Percentiles rank a stretch among this genome's conserved stretches.
phyloP scores from a whole-genome alignment of 2,797 vertebrate species.

The Tapera naevia region DNA sequence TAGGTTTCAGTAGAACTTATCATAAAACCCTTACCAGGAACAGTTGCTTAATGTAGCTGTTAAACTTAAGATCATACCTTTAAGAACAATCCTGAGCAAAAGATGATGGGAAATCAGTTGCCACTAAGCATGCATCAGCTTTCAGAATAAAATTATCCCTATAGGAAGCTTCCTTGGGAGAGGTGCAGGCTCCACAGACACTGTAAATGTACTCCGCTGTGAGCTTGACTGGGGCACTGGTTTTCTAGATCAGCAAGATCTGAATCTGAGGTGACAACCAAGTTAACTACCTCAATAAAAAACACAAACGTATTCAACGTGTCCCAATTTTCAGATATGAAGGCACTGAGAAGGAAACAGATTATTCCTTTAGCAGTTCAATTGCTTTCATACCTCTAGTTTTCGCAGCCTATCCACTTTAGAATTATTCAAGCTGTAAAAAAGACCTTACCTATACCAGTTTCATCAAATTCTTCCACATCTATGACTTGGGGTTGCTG shows the following conservation, averaged over 20 bases:
- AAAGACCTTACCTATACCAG: conserved; percentile 85
- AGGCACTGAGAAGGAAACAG: background rate
- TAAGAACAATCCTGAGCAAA: background rate
- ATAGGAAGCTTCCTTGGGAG: background rate
- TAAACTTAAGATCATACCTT: background rate
- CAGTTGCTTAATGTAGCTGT: background rate
- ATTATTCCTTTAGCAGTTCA: background rate
- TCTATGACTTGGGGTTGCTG: conserved; percentile 82
- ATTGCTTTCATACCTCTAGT: background rate
- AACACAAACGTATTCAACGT: background rate
- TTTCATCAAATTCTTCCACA: conserved; percentile 86
- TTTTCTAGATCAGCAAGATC: background rate
- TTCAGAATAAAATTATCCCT: background rate
- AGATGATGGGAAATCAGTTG: background rate
- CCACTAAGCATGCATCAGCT: background rate
- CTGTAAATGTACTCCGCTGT: background rate
- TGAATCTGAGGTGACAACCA: background rate
- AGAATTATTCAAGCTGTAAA: background rate
- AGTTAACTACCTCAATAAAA: background rate
- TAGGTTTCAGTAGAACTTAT: background rate
- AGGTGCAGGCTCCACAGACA: background rate
- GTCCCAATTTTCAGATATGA: background rate
- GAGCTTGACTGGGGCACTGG: background rate
- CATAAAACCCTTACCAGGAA: background rate
- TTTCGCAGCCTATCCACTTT: background rate